Evolutionary conservation across 2,888 invertebrate species (phyloP).

Genomic region (Stegana nigrithorax): DNA sequence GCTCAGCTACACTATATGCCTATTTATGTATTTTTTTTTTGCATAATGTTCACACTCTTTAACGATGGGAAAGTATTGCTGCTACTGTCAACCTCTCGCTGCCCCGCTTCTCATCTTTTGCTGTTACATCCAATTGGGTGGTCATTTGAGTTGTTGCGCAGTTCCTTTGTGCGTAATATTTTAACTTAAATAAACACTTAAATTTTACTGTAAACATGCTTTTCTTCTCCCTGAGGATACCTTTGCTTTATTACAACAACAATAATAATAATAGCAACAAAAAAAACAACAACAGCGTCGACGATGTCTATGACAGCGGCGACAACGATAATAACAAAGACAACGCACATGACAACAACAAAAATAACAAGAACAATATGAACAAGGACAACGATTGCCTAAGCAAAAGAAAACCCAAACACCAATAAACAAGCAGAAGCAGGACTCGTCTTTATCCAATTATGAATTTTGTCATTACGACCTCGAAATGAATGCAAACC

Average conservation of each 20-base stretch:
- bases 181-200: constrained; percentile 14
- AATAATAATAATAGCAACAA: not conserved
- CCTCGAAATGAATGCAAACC: constrained; percentile 45
- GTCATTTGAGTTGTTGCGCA: no score
- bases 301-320: not conserved
- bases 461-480: constrained; percentile 60
- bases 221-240: not conserved
- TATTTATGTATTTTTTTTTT: no score
- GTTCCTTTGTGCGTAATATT: constrained; percentile 5
- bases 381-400: not conserved
- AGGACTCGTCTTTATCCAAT: constrained; percentile 54
- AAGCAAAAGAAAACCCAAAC: not conserved
- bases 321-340: not conserved
- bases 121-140: no score
- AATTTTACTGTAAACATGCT: constrained; percentile 11
- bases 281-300: not conserved
- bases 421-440: not conserved
- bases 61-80: no score
- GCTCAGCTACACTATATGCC: no score
- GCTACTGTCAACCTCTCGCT: no score
- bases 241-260: constrained; percentile 4
- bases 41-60: no score
- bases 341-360: not conserved
- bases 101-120: no score
- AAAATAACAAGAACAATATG: not conserved